Percentiles rank a stretch among this genome's conserved stretches.
Conservation (phyloP, 1,140 invertebrate species). For the Drosophila nebulosa region DNA sequence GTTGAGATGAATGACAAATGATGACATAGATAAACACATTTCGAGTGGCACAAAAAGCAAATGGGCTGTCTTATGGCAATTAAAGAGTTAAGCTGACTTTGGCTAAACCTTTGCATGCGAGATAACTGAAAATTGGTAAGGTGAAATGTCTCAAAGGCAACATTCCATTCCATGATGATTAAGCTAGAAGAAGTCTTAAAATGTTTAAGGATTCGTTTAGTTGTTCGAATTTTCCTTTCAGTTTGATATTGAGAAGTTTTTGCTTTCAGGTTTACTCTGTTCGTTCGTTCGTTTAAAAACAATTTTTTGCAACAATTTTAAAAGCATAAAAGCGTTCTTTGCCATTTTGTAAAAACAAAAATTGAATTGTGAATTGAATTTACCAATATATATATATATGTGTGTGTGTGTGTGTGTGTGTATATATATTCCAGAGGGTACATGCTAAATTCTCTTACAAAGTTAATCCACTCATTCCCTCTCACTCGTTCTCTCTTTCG, state of each 20-base stretch:
- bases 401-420: not conserved
- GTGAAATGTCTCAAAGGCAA: no score
- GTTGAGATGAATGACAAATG: slow-evolving; percentile 1
- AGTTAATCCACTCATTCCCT: slow-evolving; percentile 33
- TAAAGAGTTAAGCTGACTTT: not conserved
- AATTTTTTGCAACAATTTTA: not conserved
- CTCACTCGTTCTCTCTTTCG: not conserved
- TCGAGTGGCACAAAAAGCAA: not conserved
- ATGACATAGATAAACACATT: not conserved
- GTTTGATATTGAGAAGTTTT: no score
- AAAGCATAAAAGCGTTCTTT: no score
- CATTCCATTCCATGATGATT: no score
- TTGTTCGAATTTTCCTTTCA: no score
- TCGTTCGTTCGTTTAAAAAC: not conserved
- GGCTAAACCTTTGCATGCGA: not conserved
- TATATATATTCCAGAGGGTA: slow-evolving; percentile 18
- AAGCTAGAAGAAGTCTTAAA: no score
- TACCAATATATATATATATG: not conserved
- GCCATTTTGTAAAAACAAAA: not conserved
- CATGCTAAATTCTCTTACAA: slow-evolving; percentile 52
- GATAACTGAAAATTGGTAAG: no score
- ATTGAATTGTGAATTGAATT: slow-evolving; percentile 1
- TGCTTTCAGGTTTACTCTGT: no score
- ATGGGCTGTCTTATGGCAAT: not conserved
- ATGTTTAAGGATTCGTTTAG: no score